Evolutionary conservation across 2,113 vertebrate genomes (phyloP), one percentile per base, ranked within the genome.

Genomic region (Pachyramphus minor): DNA sequence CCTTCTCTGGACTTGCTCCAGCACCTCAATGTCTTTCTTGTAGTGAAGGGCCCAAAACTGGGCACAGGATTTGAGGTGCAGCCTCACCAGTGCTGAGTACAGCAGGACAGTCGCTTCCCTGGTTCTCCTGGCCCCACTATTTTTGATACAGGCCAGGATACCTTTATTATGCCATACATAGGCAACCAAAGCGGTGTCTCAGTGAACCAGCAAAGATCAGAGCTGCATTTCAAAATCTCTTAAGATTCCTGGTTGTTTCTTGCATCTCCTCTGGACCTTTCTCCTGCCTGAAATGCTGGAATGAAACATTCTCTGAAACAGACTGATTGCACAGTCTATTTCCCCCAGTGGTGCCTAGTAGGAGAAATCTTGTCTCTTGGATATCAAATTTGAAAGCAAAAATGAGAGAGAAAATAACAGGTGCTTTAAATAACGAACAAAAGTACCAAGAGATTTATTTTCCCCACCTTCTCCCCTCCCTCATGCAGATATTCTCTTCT

Each of bases 341-440:
- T 95, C 77, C 69, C 91, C 83, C 68, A 84, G 79, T 87, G 91
- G 93, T 8, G 13, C 49, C 83, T 91, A 62, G 62, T 39, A 78
- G 79, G 87, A 92, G 69, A 94, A 95, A 90, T 91, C 77, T 87
- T 90, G 63, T 80, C 83, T 81, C 75, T 93, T 64, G 64, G 83
- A 83, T 93, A 91, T 91, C 66, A 76, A 94, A 77, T 80, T 72
- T 18, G 16, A 93, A 96, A 84, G 75, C 37, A 79, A 87, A 96
- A 95, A 74, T 44, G 66, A 87, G 84, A 86, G 53, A 76, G 53
- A 90, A 92, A 94, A 87, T 80, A 96, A 91, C 42, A 78, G 67
- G 92, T 87, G 59, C 89, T 92, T 96, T 94, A 96, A 96, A 91
- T 91, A 96, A 96, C 96, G 96, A 95, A 87, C 35, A 5, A 58